Evolutionary conservation across 1,140 invertebrate species (phyloP).

Genomic region (Conus ventricosus): DNA sequence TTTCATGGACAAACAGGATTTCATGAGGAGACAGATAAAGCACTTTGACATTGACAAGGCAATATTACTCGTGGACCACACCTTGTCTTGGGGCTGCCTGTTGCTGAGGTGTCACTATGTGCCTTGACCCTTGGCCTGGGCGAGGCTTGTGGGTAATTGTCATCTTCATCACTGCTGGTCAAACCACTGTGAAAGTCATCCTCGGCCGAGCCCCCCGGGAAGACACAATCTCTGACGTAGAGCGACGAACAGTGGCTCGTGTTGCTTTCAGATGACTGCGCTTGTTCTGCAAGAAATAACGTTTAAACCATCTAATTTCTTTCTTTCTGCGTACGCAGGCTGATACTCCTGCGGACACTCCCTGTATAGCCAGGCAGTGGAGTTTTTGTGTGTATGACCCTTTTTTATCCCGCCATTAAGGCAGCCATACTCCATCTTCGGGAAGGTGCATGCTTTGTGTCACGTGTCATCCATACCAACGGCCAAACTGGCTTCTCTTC

Average conservation of each 20-base stretch:
- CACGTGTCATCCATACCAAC: no score
- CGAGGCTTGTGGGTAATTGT: slow-evolving; percentile 34
- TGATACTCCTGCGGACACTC: no score
- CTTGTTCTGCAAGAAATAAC: neutral
- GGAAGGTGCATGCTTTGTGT: no score
- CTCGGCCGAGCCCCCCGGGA: slow-evolving; percentile 60
- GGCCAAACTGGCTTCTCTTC: no score
- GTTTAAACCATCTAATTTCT: neutral
- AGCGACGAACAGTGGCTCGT: slow-evolving; percentile 36
- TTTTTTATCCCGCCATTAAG: no score
- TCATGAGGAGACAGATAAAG: no score
- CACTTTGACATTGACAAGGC: no score
- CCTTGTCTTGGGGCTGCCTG: slow-evolving; percentile 31
- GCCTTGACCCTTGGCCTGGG: slow-evolving; percentile 46
- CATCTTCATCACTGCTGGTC: slow-evolving; percentile 59
- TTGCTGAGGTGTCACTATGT: slow-evolving; percentile 47
- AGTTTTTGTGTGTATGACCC: no score
- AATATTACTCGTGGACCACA: neutral
- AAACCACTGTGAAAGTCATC: slow-evolving; percentile 61
- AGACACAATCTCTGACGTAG: slow-evolving; percentile 37
- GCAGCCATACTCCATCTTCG: no score
- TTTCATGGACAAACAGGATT: no score
- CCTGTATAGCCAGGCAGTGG: no score
- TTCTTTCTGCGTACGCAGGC: no score
- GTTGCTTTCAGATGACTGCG: slow-evolving; percentile 33